A percentile compares a stretch with the other conserved stretches of the same genome.
Evolutionary conservation across 2,888 invertebrate species (phyloP).

Genomic region (Orchesellides sinensis): DNA sequence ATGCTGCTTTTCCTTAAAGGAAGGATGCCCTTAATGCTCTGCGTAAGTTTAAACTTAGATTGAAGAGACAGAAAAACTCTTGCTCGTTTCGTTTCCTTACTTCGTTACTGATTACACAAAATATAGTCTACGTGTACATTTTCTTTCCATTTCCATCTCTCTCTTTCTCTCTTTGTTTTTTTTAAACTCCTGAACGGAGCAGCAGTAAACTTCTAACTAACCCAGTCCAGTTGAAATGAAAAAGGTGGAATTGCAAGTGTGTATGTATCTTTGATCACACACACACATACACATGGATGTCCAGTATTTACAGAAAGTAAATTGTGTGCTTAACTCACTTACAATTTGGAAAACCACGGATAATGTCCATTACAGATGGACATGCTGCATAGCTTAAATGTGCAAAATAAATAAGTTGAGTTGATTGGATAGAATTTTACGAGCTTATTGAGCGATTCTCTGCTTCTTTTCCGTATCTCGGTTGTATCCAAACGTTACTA

Average conservation of each 20-base stretch:
- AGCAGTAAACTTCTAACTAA: constrained; percentile 48
- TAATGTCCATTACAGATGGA: constrained; percentile 45
- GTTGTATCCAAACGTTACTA: neutral
- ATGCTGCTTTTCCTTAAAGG: constrained; percentile 7
- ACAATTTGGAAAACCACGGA: constrained; percentile 39
- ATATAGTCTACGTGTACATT: neutral
- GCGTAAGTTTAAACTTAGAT: too few species aligned
- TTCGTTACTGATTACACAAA: neutral
- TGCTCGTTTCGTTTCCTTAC: neutral
- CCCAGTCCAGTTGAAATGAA: constrained; percentile 21
- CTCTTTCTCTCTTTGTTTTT: neutral
- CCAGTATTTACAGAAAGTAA: constrained; percentile 19
- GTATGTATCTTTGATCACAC: neutral
- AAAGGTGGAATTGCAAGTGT: constrained; percentile 4
- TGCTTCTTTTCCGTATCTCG: neutral
- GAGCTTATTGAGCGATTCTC: constrained; percentile 43
- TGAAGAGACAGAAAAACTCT: neutral
- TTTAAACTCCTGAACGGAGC: constrained; percentile 17
- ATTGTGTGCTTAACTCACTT: constrained; percentile 41
- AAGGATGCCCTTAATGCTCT: constrained; percentile 32
- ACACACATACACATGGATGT: neutral
- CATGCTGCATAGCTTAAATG: constrained; percentile 42
- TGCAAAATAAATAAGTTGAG: constrained; percentile 54
- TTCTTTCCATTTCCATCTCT: neutral
- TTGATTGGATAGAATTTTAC: constrained; percentile 58